These are phyloP conservation scores for Petrocephalus microphthalmus DNA, from an alignment of 2,113 vertebrate genomes.

Conservation along the genomic window DNA sequence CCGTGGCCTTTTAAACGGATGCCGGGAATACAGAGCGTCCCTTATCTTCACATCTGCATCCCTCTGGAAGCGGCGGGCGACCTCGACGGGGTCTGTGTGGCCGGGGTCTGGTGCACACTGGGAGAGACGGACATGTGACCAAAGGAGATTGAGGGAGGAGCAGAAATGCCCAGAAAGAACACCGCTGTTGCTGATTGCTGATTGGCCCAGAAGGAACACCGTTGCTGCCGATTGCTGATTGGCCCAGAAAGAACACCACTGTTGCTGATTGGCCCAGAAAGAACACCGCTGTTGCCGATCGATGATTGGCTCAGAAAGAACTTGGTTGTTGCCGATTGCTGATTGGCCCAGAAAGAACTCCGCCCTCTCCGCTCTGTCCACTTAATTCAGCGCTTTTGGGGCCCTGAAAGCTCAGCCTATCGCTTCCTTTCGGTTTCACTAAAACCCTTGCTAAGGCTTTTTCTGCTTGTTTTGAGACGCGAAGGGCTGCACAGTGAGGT, in stretches of 20 bases:
- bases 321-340: background rate
- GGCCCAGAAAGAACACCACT: background rate
- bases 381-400: background rate
- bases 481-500: conserved; percentile 32
- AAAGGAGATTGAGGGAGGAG: conserved; percentile 40
- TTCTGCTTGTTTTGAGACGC: conserved; percentile 25
- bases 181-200: background rate
- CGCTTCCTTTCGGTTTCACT: conserved; percentile 12
- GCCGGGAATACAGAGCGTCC: conserved; percentile 34
- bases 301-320: background rate
- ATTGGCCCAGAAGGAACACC: background rate
- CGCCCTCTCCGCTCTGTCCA: background rate
- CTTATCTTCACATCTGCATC: conserved; percentile 62
- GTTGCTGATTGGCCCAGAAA: background rate
- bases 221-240: background rate
- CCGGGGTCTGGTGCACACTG: conserved; percentile 34
- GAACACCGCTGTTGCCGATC: background rate
- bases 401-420: conserved; percentile 18
- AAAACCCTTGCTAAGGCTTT: conserved; percentile 17
- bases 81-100: conserved; percentile 33
- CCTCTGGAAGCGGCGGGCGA: conserved; percentile 51
- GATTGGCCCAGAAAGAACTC: background rate
- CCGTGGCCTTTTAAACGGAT: conserved; percentile 27
- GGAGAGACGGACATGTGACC: conserved; percentile 39
- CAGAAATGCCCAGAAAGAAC: conserved; percentile 23